Evolutionary conservation across 2,888 invertebrate species (phyloP).

Genomic region (Tryphoninae sp.): DNA sequence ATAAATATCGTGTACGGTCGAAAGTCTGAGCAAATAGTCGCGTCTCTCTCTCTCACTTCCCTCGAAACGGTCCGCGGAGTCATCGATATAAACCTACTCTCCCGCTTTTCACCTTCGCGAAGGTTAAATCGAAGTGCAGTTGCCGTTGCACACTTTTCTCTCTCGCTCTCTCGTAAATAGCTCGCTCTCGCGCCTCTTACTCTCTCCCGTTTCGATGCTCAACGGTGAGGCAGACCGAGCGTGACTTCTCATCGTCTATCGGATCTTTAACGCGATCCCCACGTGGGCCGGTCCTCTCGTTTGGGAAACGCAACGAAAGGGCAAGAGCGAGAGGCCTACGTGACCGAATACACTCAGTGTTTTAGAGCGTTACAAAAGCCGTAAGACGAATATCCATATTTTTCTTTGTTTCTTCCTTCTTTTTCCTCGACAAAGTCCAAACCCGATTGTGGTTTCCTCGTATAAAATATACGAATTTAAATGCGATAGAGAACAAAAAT

Average conservation of each 20-base stretch:
- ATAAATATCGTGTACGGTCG: not conserved
- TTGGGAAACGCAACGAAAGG: slow-evolving; percentile 59
- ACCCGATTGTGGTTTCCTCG: not conserved
- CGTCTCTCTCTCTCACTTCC: slow-evolving; percentile 1
- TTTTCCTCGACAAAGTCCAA: not conserved
- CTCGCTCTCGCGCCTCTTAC: slow-evolving; percentile 8
- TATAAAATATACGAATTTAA: not conserved
- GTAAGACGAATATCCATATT: not conserved
- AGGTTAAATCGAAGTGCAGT: slow-evolving; percentile 67
- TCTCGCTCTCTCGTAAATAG: slow-evolving; percentile 9
- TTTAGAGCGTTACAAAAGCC: slow-evolving; percentile 4
- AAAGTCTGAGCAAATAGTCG: slow-evolving; percentile 5
- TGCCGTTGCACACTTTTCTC: slow-evolving; percentile 29
- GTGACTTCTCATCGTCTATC: not conserved
- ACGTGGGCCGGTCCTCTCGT: slow-evolving; percentile 59
- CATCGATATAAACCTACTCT: slow-evolving; percentile 51
- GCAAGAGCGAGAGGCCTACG: slow-evolving; percentile 78
- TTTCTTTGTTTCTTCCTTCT: not conserved
- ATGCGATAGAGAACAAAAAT: not conserved
- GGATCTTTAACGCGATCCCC: slow-evolving; percentile 21
- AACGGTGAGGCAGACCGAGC: slow-evolving; percentile 25
- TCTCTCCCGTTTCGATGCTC: not conserved
- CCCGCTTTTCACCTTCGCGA: slow-evolving; percentile 69
- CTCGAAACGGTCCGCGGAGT: slow-evolving; percentile 16
- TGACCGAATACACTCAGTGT: slow-evolving; percentile 79